Evolutionary conservation across 2,797 vertebrate genomes (phyloP).

Genomic region (Rhincodon typus): DNA sequence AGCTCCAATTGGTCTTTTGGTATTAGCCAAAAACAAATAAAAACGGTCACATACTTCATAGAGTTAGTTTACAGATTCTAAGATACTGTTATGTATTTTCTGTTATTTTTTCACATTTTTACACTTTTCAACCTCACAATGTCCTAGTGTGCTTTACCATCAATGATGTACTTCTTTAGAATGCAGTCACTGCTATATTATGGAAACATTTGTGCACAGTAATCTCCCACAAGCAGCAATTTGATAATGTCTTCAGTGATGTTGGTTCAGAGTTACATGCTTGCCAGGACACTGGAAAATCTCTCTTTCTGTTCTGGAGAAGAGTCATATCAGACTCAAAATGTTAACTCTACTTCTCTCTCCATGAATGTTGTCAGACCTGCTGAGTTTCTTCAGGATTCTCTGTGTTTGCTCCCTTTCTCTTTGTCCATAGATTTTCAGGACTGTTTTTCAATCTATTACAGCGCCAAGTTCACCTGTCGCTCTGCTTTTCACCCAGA

Average conservation of each 20-base stretch:
- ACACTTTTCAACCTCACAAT: background rate
- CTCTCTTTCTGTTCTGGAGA: background rate
- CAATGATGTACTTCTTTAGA: background rate
- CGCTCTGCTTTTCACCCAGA: background rate
- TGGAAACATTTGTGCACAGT: background rate
- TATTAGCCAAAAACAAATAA: background rate
- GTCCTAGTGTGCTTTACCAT: background rate
- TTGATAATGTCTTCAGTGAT: background rate
- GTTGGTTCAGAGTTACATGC: background rate
- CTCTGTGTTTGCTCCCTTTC: background rate
- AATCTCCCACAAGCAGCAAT: background rate
- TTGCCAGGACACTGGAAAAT: background rate
- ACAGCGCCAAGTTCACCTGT: background rate
- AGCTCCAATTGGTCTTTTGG: background rate
- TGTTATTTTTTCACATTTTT: background rate
- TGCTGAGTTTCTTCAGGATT: no score
- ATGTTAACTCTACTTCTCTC: no score
- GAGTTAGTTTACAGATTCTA: no score
- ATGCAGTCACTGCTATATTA: background rate
- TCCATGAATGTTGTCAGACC: no score
- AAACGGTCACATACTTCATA: background rate
- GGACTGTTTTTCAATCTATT: background rate
- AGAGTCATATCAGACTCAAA: no score
- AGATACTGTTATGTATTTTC: no score
- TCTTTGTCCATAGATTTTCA: background rate